phyloP scores from a whole-genome alignment of 2,888 invertebrate genomes.

The Ormyrus labotus region DNA sequence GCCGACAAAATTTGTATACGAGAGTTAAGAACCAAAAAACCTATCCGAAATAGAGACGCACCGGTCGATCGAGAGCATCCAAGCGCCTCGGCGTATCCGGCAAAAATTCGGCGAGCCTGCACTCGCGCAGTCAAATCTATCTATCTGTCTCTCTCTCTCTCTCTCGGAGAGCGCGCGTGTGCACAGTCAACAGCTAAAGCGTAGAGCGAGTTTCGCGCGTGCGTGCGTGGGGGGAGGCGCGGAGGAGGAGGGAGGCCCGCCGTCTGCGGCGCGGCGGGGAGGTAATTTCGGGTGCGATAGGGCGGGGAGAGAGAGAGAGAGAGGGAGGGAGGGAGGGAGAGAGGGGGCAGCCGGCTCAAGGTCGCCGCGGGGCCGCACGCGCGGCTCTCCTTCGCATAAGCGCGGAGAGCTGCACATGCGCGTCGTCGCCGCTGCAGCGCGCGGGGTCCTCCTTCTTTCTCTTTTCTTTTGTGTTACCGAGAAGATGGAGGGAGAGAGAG shows the following conservation, averaged over 20 bases:
- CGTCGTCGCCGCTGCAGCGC: conserved; percentile 16
- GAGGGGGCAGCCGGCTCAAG: conserved; percentile 67
- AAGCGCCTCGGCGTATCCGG: conserved; percentile 39
- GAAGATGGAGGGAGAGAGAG: background rate
- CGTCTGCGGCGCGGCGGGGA: conserved; percentile 42
- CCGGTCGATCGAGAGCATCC: conserved; percentile 38
- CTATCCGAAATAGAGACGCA: conserved; percentile 4
- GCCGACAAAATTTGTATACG: background rate
- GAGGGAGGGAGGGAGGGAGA: conserved; percentile 41
- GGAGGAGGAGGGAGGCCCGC: background rate
- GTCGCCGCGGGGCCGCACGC: conserved; percentile 73
- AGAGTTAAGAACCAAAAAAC: background rate
- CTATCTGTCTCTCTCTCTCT: conserved; percentile 19
- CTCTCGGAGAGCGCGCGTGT: conserved; percentile 10
- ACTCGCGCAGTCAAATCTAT: conserved; percentile 21
- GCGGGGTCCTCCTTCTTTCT: background rate
- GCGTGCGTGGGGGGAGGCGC: background rate
- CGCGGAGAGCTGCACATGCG: conserved; percentile 14
- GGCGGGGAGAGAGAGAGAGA: conserved; percentile 58
- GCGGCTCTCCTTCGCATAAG: conserved; percentile 60
- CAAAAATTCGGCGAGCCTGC: conserved; percentile 40
- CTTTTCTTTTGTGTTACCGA: background rate
- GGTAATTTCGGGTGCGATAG: conserved; percentile 54
- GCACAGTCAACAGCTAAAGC: conserved; percentile 20
- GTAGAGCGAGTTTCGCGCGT: conserved; percentile 17